Percentiles rank a stretch among this genome's conserved stretches.
phyloP scores from a whole-genome alignment of 2,797 vertebrate species.

The Choloepus didactylus region DNA sequence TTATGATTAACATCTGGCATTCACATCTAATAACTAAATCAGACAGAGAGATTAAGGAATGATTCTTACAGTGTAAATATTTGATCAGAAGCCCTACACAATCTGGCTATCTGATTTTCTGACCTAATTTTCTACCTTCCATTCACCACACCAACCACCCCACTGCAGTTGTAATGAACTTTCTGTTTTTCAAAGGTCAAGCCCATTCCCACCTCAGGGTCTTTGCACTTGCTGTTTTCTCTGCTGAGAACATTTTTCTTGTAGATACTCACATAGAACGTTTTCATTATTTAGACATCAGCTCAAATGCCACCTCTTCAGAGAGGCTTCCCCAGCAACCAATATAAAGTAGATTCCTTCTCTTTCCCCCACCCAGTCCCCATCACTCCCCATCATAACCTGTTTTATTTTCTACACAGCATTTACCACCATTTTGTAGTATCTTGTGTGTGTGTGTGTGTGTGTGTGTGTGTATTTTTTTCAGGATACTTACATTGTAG shows the following conservation, averaged over 20 bases:
- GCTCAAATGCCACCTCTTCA: conserved; percentile 13
- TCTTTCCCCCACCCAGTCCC: neutral
- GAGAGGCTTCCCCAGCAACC: neutral
- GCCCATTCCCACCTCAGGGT: neutral
- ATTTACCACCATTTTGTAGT: conserved; percentile 4
- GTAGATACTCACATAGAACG: neutral
- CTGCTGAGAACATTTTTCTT: conserved; percentile 20
- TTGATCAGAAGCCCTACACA: conserved; percentile 46
- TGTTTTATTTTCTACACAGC: conserved; percentile 55
- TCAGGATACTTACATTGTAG: conserved; percentile 9
- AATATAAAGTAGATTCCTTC: conserved; percentile 19
- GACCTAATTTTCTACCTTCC: conserved; percentile 18
- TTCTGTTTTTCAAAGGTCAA: conserved; percentile 52
- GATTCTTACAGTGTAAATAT: conserved; percentile 51
- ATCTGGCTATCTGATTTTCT: conserved; percentile 2
- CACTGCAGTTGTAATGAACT: neutral
- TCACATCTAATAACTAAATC: conserved; percentile 58
- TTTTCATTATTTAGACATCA: conserved; percentile 47
- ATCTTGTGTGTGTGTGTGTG: conserved; percentile 34
- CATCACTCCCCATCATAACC: neutral
- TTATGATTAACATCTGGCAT: conserved; percentile 58
- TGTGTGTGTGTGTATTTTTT: neutral
- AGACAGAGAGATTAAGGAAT: conserved; percentile 55
- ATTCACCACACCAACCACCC: neutral
- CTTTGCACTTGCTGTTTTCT: neutral